Conservation (phyloP, 2,888 invertebrate genomes). For the Chloroclystis v-ata region DNA sequence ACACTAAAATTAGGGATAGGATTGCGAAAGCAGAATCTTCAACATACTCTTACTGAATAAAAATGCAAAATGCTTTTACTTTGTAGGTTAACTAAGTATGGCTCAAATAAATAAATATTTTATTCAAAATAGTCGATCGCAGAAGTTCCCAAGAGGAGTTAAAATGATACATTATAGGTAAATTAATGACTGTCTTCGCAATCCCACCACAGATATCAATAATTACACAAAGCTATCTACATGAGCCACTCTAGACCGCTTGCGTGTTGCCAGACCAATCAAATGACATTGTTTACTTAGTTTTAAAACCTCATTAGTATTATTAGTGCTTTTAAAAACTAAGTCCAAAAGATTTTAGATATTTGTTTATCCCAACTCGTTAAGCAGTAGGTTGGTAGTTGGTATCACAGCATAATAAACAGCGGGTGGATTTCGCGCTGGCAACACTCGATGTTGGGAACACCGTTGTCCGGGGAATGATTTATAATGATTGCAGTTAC, state of each 20-base stretch:
- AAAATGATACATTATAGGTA: too few relatives aligned
- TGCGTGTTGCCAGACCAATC: slow-evolving; percentile 41
- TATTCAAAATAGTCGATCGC: too few relatives aligned
- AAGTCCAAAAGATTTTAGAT: slow-evolving; percentile 1
- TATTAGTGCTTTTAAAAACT: slow-evolving; percentile 14
- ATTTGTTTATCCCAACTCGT: slow-evolving; percentile 11
- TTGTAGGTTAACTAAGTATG: too few relatives aligned
- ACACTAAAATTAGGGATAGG: slow-evolving; percentile 48
- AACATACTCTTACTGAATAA: too few relatives aligned
- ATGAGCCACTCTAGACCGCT: slow-evolving; percentile 67
- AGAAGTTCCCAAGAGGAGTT: too few relatives aligned
- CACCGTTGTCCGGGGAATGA: slow-evolving; percentile 67
- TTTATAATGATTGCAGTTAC: slow-evolving; percentile 63
- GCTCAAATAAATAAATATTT: too few relatives aligned
- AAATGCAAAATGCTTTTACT: too few relatives aligned
- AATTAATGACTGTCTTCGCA: too few relatives aligned
- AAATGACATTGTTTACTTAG: too few relatives aligned
- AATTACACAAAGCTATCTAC: slow-evolving; percentile 78
- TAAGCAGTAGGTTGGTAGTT: slow-evolving; percentile 14
- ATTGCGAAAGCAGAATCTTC: too few relatives aligned
- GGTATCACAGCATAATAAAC: slow-evolving; percentile 28
- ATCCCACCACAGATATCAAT: slow-evolving; percentile 48
- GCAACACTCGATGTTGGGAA: slow-evolving; percentile 52
- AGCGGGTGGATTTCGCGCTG: slow-evolving; percentile 39
- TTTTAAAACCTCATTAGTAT: slow-evolving; percentile 22